A percentile compares a stretch with the other conserved stretches of the same genome.
Conservation (phyloP, 1,140 invertebrate genomes). For the Drosophila baimaii region DNA sequence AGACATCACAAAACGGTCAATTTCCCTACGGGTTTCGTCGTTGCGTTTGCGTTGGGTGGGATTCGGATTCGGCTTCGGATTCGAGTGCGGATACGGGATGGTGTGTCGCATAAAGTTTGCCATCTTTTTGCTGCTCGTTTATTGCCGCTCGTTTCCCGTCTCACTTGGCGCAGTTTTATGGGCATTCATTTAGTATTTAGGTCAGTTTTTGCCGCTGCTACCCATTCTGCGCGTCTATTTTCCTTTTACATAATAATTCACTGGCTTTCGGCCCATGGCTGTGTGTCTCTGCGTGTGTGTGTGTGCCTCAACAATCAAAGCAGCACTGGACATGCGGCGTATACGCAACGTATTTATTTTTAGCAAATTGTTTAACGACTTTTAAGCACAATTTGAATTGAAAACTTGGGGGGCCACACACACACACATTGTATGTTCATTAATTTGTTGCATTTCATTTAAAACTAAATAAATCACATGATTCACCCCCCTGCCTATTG, state of each 20-base stretch:
- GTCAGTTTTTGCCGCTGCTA: slow-evolving; percentile 61
- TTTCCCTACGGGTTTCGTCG: slow-evolving; percentile 39
- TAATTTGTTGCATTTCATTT: slow-evolving; percentile 35
- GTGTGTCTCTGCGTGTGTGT: slow-evolving; percentile 6
- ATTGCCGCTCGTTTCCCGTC: slow-evolving; percentile 41
- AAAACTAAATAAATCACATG: slow-evolving; percentile 47
- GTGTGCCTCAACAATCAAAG: slow-evolving; percentile 40
- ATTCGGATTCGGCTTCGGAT: too few species aligned
- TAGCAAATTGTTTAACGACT: slow-evolving; percentile 80
- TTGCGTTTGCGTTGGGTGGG: background rate
- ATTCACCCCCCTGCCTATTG: slow-evolving; percentile 15
- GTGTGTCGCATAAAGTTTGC: slow-evolving; percentile 32
- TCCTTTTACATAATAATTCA: slow-evolving; percentile 67
- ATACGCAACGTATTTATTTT: slow-evolving; percentile 77
- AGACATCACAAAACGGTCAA: slow-evolving; percentile 58
- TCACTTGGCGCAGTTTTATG: slow-evolving; percentile 66
- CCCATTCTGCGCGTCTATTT: slow-evolving; percentile 18
- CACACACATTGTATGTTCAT: slow-evolving; percentile 23
- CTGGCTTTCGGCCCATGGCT: slow-evolving; percentile 11
- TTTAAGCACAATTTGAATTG: slow-evolving; percentile 49
- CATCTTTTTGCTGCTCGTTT: slow-evolving; percentile 46
- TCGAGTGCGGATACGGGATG: background rate
- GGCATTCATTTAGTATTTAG: slow-evolving; percentile 80
- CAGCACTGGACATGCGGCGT: slow-evolving; percentile 46
- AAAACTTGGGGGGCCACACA: background rate